These are phyloP conservation scores for Athalia rosae DNA, from an alignment of 2,888 invertebrate genomes.

Conservation along the genomic window DNA sequence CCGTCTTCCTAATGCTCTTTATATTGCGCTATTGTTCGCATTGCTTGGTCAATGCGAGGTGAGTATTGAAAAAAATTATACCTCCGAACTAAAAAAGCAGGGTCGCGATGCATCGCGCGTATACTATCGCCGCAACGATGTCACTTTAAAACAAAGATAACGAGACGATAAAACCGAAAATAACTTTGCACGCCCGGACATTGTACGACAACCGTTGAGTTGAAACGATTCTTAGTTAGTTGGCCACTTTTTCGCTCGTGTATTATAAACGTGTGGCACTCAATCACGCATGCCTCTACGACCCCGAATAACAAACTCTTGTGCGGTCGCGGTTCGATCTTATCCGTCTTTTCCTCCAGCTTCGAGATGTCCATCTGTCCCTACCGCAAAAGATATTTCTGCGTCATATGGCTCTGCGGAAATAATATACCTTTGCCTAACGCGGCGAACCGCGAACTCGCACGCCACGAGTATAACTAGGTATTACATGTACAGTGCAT, in stretches of 20 bases:
- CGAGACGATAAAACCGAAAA: too few species aligned
- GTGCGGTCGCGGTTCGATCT: slow-evolving; percentile 20
- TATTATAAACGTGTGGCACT: slow-evolving; percentile 21
- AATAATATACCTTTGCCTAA: slow-evolving; percentile 22
- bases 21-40: slow-evolving; percentile 26
- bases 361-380: slow-evolving; percentile 44
- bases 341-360: slow-evolving; percentile 29
- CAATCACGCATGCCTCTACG: slow-evolving; percentile 44
- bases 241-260: too few species aligned
- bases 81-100: too few species aligned
- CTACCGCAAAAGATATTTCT: slow-evolving; percentile 29
- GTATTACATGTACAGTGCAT: too few species aligned
- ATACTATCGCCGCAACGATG: too few species aligned
- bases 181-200: too few species aligned
- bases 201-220: too few species aligned
- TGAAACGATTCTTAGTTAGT: too few species aligned
- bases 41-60: slow-evolving; percentile 1
- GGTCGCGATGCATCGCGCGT: too few species aligned
- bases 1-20: slow-evolving; percentile 29
- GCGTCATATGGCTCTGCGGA: slow-evolving; percentile 24
- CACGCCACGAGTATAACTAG: too few species aligned
- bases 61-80: neutral
- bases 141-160: too few species aligned
- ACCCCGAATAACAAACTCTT: slow-evolving; percentile 39
- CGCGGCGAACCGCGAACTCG: neutral